Base-by-base conservation (phyloP, 2,888 invertebrate genomes). In the Epistrophella euchroma region DNA sequence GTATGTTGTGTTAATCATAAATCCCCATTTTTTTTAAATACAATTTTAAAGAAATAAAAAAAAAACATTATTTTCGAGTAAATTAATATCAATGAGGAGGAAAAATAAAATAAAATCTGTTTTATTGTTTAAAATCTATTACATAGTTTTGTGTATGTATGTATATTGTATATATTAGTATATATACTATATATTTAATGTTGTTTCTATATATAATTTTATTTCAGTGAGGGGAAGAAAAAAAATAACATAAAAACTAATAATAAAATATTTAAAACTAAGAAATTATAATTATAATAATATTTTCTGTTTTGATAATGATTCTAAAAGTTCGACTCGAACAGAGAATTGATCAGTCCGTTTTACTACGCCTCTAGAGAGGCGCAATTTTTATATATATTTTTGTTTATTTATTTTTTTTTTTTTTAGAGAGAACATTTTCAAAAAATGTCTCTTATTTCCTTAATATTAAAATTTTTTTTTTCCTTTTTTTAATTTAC, bases 281-380 rank as follows among this genome's bases (percentile, higher is more conserved):
- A 78, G 28, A 82, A 78, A 77, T 78, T 75, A 78, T 73, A 77
- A 76, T 71, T 17, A 56, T 86, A 81, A 77, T 87, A 82, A 82
- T 79, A 72, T 81, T 55, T 76, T 71, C 58, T 81, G 55, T 37
- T 82, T 82, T 86, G 86, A 86, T 86, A 86, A 86, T 86, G 82
- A 78, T 83, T 87, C 87, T 87, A 82, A 87, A 87, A 87, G 83
- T 82, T 87, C 82, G 87, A 87, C 87, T 87, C 83, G 78, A 87
- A 87, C 87, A 87, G 87, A 87, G 87, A 87, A 79, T 85, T 87
- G 88, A 80, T 88, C 88, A 88, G 88, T 88, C 88, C 88, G 83
- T 88, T 86, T 77, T 80, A 88, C 88, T 88, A 78, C 88, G 88
- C 86, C 88, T 88, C 86, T 87, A 79, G 75, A 75, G 83, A 78